Conservation (phyloP, 2,797 vertebrate species). For the Phoxinus dragarum region DNA sequence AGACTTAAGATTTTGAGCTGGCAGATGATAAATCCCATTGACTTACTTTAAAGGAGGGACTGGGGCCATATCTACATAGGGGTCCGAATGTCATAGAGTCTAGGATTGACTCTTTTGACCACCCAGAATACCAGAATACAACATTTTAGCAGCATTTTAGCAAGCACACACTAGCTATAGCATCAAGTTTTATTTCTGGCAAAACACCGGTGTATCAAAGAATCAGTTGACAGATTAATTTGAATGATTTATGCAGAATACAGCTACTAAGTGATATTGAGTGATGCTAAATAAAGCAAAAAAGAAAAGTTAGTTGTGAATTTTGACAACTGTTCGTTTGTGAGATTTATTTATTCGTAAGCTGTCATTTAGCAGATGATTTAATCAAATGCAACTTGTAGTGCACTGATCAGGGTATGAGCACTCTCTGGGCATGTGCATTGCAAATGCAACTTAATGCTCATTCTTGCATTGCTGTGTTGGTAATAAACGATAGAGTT, state of each 20-base stretch:
- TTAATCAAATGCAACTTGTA: slow-evolving; percentile 3
- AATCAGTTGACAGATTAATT: slow-evolving; percentile 59
- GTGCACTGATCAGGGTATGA: background rate
- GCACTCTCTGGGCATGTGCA: background rate
- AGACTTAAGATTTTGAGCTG: background rate
- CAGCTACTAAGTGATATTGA: slow-evolving; percentile 41
- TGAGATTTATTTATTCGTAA: background rate
- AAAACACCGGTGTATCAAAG: background rate
- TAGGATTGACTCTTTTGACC: background rate
- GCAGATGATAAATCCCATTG: background rate
- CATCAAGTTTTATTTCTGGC: background rate
- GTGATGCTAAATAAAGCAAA: slow-evolving; percentile 45
- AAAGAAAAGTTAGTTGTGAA: slow-evolving; percentile 16
- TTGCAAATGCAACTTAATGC: background rate
- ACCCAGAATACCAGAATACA: background rate
- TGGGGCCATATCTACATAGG: background rate
- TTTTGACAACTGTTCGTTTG: background rate
- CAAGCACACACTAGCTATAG: background rate
- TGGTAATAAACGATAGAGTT: background rate
- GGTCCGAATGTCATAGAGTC: background rate
- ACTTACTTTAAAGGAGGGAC: background rate
- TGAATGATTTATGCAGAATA: slow-evolving; percentile 59
- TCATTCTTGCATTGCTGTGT: background rate
- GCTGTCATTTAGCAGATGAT: background rate
- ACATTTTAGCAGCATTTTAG: background rate